Conservation (phyloP, 2,113 vertebrate genomes). For the Semnornis frantzii region DNA sequence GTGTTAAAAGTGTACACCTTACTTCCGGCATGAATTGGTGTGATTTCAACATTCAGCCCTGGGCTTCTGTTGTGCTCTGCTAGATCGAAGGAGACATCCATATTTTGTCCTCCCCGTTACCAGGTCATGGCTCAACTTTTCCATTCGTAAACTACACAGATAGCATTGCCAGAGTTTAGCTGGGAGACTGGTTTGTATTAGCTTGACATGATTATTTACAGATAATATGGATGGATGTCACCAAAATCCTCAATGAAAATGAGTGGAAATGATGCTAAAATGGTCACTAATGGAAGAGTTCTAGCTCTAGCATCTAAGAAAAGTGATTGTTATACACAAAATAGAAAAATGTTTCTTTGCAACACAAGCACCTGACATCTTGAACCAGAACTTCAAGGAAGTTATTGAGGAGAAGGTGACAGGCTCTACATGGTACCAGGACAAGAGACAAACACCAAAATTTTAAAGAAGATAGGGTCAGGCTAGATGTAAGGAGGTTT, state of each 20-base stretch:
- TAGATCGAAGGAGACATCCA: neutral
- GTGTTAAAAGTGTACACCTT: neutral
- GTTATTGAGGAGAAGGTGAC: neutral
- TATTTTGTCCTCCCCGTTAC: neutral
- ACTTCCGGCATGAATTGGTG: neutral
- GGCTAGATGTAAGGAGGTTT: neutral
- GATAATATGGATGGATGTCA: neutral
- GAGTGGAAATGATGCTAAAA: neutral
- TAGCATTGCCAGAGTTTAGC: neutral
- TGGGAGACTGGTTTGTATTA: neutral
- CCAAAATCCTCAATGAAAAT: neutral
- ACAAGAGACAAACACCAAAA: rapidly evolving
- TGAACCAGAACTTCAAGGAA: neutral
- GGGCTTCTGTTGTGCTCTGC: neutral
- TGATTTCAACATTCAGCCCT: neutral
- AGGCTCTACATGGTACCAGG: neutral
- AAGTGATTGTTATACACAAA: neutral
- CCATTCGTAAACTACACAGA: neutral
- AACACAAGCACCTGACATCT: neutral
- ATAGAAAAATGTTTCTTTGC: neutral
- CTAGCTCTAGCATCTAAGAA: neutral
- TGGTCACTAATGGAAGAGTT: neutral
- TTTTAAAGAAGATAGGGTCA: neutral
- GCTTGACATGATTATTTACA: neutral
- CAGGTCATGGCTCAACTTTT: neutral